Percentiles rank a stretch among this genome's conserved stretches.
Evolutionary conservation across 2,888 invertebrate species (phyloP).

Genomic region (Ichneumoninae sp.): DNA sequence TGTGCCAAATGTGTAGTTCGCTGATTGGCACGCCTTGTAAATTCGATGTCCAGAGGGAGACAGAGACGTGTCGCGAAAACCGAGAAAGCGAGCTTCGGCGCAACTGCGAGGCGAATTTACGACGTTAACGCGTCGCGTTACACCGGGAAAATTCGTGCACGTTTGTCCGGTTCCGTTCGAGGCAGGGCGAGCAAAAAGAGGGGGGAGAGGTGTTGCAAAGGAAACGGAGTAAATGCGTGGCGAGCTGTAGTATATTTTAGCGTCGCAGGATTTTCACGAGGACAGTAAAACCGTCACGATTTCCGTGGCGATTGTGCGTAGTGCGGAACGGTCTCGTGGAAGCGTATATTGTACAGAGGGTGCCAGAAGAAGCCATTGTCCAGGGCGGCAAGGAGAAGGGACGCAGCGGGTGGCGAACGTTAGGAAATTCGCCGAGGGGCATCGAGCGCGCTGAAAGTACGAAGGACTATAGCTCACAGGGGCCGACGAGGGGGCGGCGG

Average conservation of each 20-base stretch:
- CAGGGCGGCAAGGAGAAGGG: constrained; percentile 48
- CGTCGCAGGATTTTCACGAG: constrained; percentile 75
- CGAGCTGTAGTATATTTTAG: constrained; percentile 74
- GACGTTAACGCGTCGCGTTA: constrained; percentile 48
- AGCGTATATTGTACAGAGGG: constrained; percentile 33
- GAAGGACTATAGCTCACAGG: constrained; percentile 43
- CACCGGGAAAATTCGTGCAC: constrained; percentile 59
- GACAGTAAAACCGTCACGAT: constrained; percentile 80
- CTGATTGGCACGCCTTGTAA: constrained; percentile 8
- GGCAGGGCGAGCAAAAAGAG: constrained; percentile 32
- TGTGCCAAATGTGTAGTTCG: background rate
- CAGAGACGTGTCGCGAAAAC: constrained; percentile 34
- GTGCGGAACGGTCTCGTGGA: constrained; percentile 62
- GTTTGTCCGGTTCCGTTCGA: constrained; percentile 53
- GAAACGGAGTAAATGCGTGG: constrained; percentile 62
- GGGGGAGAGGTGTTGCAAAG: constrained; percentile 16
- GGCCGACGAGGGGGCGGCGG: constrained; percentile 53
- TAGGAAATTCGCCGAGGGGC: constrained; percentile 75
- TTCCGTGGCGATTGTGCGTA: constrained; percentile 69
- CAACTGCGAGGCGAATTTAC: constrained; percentile 63
- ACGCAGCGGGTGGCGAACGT: constrained; percentile 79
- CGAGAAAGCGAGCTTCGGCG: constrained; percentile 2
- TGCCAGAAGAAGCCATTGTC: constrained; percentile 29
- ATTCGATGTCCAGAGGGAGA: constrained; percentile 4
- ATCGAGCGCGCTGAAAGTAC: constrained; percentile 47